A percentile compares a stretch with the other conserved stretches of the same genome.
These are phyloP conservation scores for Diarsia mendica DNA, from an alignment of 2,888 invertebrate genomes.

Conservation along the genomic window DNA sequence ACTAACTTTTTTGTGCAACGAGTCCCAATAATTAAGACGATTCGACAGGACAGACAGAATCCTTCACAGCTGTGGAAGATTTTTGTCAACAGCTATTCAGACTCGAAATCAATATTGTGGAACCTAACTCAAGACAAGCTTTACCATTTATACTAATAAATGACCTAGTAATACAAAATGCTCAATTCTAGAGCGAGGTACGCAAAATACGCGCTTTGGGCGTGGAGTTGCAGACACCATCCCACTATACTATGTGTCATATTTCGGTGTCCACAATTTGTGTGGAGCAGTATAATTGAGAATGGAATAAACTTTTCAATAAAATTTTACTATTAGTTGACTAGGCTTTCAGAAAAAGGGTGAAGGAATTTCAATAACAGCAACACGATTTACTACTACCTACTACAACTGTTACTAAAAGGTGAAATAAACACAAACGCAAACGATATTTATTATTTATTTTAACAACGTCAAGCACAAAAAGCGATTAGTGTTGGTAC, in stretches of 20 bases:
- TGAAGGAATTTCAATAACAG: not conserved
- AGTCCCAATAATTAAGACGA: not conserved
- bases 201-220: no score
- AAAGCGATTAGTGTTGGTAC: constrained; percentile 54
- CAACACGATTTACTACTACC: not conserved
- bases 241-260: no score
- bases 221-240: no score
- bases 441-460: constrained; percentile 56
- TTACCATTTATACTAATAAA: no score
- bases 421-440: constrained; percentile 61
- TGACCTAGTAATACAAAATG: no score
- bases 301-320: not conserved
- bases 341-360: constrained; percentile 3
- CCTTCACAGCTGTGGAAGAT: not conserved
- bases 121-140: not conserved
- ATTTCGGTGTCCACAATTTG: not conserved
- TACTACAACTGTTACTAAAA: constrained; percentile 26
- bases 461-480: constrained; percentile 62
- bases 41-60: not conserved
- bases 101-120: not conserved
- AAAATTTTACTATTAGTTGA: not conserved
- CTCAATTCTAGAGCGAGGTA: no score
- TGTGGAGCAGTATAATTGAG: not conserved
- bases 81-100: not conserved
- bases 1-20: not conserved